Percentiles rank a stretch among this genome's conserved stretches.
These are phyloP conservation scores for human DNA, from an alignment of 2,113 vertebrate genomes.

Conservation along the genomic window GRCh38 chr2:216674001-216674500, in stretches of 20 bases:
- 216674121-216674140: conserved; percentile 63
- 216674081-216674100: neutral
- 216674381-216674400: neutral
- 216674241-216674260: neutral
- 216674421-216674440: neutral
- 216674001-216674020: neutral
- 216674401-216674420: neutral
- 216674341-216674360: neutral
- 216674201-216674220: conserved; percentile 22
- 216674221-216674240: neutral
- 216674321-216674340: neutral
- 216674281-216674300: neutral
- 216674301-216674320: conserved; percentile 14
- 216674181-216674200: conserved; percentile 45
- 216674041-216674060: neutral
- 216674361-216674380: conserved; percentile 36
- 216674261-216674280: conserved; percentile 50
- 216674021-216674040: neutral
- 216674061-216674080: neutral
- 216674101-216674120: neutral
- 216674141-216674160: conserved; percentile 72
- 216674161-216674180: conserved; percentile 66
- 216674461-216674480: neutral
- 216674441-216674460: neutral
- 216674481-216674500: neutral